phyloP scores from a whole-genome alignment of 2,113 vertebrate genomes.

The Oreochromis aureus region DNA sequence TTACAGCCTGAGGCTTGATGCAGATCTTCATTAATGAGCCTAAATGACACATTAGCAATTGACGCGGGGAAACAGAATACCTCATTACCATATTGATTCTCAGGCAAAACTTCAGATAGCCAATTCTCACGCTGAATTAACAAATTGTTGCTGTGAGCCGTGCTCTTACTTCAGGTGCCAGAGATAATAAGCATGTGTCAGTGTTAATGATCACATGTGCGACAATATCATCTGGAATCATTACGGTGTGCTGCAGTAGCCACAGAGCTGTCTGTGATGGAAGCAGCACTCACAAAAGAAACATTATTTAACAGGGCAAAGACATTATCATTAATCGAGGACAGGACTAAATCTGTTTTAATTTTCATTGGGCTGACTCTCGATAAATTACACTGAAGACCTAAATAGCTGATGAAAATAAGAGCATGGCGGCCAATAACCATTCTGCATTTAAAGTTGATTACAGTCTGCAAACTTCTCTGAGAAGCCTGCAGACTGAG shows the following conservation, averaged over 20 bases:
- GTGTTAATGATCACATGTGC: slow-evolving; percentile 15
- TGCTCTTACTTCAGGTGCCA: neutral
- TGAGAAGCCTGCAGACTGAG: neutral
- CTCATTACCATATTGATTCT: slow-evolving; percentile 23
- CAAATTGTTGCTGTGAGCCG: neutral
- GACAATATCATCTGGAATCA: slow-evolving; percentile 2
- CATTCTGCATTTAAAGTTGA: neutral
- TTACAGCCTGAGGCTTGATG: slow-evolving; percentile 6
- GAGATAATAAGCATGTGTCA: slow-evolving; percentile 34
- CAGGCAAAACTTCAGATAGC: neutral
- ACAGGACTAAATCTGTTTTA: neutral
- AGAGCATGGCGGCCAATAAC: neutral
- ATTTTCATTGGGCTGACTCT: neutral
- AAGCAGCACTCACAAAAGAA: slow-evolving; percentile 25
- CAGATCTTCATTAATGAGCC: slow-evolving; percentile 5
- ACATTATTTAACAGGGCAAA: slow-evolving; percentile 6
- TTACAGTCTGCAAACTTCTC: neutral
- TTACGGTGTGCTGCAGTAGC: neutral
- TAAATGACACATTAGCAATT: slow-evolving; percentile 11
- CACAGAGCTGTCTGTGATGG: neutral
- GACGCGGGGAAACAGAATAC: neutral
- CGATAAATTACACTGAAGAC: neutral
- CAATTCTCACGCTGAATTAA: slow-evolving; percentile 2
- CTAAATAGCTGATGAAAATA: neutral
- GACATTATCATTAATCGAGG: neutral